Base-by-base conservation (phyloP, 2,113 vertebrate species). In the Sitta europaea region DNA sequence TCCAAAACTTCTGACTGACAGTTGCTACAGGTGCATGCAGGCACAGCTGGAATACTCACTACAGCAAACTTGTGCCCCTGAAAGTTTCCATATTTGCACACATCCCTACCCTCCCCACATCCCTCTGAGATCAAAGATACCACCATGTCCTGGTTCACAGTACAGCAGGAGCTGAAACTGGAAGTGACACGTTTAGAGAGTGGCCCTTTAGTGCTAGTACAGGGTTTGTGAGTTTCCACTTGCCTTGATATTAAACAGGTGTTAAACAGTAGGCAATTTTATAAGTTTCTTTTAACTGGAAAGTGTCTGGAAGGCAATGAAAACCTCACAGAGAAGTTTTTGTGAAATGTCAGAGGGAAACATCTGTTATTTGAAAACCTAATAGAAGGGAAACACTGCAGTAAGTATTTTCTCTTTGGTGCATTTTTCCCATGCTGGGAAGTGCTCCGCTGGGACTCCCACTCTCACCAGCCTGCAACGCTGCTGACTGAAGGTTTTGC, bases 321-420 rank as follows among this genome's bases (percentile, higher is more conserved):
- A 94, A 92, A 76, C 58, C 76, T 91, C 78, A 83, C 86, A 85
- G 84, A 87, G 58, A 51, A 68, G 58, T 50, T 86, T 96, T 96
- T 92, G 62, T 85, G 54, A 94, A 87, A 92, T 87, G 86, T 94
- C 88, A 94, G 74, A 92, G 61, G 75, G 85, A 96, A 96, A 95
- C 92, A 90, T 88, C 93, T 96, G 94, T 86, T 96, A 57, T 71
- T 90, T 5, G 14, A 71, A 90, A 94, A 48, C 31, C 28, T 83
- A 83, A 43, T 14, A 75, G n/a, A 54, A 92, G 67, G 70, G 83
- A 94, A 96, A 80, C 11, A n/a, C 51, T 61, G n/a, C 45, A 47
- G 31, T 48, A 53, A 88, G 72, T 74, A 83, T 79, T 66, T 72
- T 58, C 74, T 82, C 42, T 77, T 91, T 25, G n/a, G 38, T 1